Evolutionary conservation across 2,797 vertebrate genomes (phyloP).

Genomic region (Kryptolebias ocellatus): DNA sequence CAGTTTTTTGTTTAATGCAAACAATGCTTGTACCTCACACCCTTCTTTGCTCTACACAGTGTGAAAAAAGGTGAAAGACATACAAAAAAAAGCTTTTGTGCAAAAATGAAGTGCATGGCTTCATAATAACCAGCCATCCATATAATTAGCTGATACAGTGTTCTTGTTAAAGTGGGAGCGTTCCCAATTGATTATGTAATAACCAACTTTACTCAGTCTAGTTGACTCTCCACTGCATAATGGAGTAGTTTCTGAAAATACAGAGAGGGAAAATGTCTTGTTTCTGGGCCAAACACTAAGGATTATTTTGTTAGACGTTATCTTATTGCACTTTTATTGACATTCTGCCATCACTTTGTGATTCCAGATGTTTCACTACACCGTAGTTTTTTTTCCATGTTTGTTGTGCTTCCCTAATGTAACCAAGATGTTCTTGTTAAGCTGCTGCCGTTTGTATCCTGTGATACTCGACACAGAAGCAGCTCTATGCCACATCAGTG

Average conservation of each 20-base stretch:
- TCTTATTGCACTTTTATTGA: constrained; percentile 19
- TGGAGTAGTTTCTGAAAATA: constrained; percentile 8
- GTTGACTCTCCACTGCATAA: constrained; percentile 13
- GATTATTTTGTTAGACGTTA: not conserved
- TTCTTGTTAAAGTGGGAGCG: constrained; percentile 43
- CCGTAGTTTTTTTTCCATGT: not conserved
- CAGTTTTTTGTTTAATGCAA: constrained; percentile 44
- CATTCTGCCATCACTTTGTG: not conserved
- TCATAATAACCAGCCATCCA: constrained; percentile 53
- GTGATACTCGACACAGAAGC: not conserved
- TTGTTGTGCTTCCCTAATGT: not conserved
- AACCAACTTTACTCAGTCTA: constrained; percentile 36
- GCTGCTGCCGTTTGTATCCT: not conserved
- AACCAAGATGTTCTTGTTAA: not conserved
- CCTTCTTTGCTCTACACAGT: constrained; percentile 24
- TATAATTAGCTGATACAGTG: constrained; percentile 57
- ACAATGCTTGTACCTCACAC: constrained; percentile 30
- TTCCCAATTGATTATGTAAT: constrained; percentile 48
- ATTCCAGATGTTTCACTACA: not conserved
- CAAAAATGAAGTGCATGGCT: constrained; percentile 7
- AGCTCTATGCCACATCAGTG: not conserved
- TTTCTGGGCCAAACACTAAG: constrained; percentile 5
- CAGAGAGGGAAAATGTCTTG: constrained; percentile 18
- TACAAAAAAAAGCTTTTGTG: constrained; percentile 13
- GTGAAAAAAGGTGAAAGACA: not conserved